Evolutionary conservation across 2,888 invertebrate species (phyloP).

Genomic region (Selenia dentaria): DNA sequence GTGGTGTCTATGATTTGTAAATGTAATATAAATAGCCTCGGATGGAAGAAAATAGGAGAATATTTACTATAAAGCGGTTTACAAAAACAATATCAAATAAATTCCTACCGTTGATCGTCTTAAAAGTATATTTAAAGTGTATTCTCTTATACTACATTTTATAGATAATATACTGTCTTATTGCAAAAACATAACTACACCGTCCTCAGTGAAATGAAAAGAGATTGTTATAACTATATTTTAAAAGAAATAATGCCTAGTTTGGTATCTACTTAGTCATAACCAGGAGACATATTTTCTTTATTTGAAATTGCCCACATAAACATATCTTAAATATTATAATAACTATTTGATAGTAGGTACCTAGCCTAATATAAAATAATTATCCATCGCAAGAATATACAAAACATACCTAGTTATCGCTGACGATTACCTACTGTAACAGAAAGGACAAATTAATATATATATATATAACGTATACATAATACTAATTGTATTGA

Average conservation of each 20-base stretch:
- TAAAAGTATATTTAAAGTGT: constrained; percentile 25
- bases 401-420: constrained; percentile 10
- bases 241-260: constrained; percentile 38
- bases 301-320: constrained; percentile 77
- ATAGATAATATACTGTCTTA: constrained; percentile 24
- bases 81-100: constrained; percentile 5
- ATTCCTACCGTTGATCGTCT: constrained; percentile 19
- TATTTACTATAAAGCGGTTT: too few relatives aligned
- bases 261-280: constrained; percentile 43
- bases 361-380: constrained; percentile 23
- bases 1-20: too few relatives aligned
- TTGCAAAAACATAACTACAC: constrained; percentile 28
- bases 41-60: constrained; percentile 3
- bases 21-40: constrained; percentile 2
- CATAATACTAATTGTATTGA: not conserved
- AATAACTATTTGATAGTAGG: constrained; percentile 22
- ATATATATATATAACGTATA: too few relatives aligned
- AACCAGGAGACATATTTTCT: constrained; percentile 82
- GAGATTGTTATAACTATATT: constrained; percentile 11
- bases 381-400: constrained; percentile 7
- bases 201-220: constrained; percentile 6
- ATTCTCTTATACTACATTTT: constrained; percentile 17
- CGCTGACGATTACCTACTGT: not conserved
- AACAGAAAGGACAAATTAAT: not conserved
- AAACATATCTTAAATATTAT: constrained; percentile 40